phyloP scores from a whole-genome alignment of 2,113 vertebrate genomes.

The Garra rufa region DNA sequence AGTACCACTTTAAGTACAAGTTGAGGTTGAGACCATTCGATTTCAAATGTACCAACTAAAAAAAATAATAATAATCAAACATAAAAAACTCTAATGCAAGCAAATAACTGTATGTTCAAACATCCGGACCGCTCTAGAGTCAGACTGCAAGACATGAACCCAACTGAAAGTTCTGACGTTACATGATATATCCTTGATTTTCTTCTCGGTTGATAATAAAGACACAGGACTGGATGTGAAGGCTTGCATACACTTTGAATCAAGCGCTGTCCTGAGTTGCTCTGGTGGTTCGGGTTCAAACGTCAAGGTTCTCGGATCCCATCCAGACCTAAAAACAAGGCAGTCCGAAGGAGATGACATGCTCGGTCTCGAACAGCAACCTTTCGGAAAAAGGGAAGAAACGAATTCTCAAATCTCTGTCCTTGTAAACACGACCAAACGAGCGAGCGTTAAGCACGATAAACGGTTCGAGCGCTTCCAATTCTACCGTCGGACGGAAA shows the following conservation, averaged over 20 bases:
- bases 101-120: constrained; percentile 61
- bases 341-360: constrained; percentile 62
- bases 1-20: constrained; percentile 69
- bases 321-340: constrained; percentile 66
- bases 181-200: constrained; percentile 25
- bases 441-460: constrained; percentile 37
- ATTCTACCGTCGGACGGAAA: constrained; percentile 50
- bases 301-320: constrained; percentile 57
- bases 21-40: constrained; percentile 53
- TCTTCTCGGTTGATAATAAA: constrained; percentile 49
- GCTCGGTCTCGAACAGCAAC: constrained; percentile 37
- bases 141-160: constrained; percentile 42
- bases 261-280: constrained; percentile 76
- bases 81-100: constrained; percentile 67
- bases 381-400: constrained; percentile 42
- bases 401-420: constrained; percentile 35
- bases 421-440: constrained; percentile 50
- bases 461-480: constrained; percentile 43
- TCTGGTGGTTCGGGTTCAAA: constrained; percentile 64
- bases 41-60: constrained; percentile 67
- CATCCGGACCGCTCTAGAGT: constrained; percentile 50
- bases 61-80: constrained; percentile 55
- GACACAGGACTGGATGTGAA: constrained; percentile 61
- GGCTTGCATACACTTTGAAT: constrained; percentile 74
- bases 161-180: constrained; percentile 22